A percentile compares a stretch with the other conserved stretches of the same genome.
These are phyloP conservation scores for Gorsachius magnificus DNA, from an alignment of 2,797 vertebrate species.

Conservation along the genomic window DNA sequence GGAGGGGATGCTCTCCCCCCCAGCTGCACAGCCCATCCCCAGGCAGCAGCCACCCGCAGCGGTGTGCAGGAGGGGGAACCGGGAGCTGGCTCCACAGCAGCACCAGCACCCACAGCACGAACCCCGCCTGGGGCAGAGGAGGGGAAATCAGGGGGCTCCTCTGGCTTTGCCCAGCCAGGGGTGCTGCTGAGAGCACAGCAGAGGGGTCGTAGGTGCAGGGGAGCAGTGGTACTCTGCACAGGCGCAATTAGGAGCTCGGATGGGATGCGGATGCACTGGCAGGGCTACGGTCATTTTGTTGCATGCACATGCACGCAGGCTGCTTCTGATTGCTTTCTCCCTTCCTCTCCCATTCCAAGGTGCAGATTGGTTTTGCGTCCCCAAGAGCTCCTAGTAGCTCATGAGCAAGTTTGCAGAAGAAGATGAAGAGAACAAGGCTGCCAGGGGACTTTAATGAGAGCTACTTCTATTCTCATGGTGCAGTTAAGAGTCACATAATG, in stretches of 20 bases:
- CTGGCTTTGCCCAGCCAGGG: neutral
- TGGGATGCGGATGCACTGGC: neutral
- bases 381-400: neutral
- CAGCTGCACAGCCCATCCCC: rapidly evolving
- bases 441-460: slow-evolving; percentile 30
- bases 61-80: rapidly evolving
- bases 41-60: neutral
- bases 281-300: neutral
- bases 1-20: neutral
- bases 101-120: neutral
- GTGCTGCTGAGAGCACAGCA: neutral
- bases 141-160: neutral
- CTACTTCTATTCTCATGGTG: neutral
- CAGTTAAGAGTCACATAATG: slow-evolving; percentile 47
- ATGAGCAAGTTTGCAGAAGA: neutral
- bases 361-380: neutral
- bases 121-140: neutral
- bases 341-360: neutral
- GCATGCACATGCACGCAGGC: neutral
- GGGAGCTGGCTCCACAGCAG: neutral
- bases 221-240: neutral
- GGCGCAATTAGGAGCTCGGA: neutral
- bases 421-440: slow-evolving; percentile 18
- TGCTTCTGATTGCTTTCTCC: neutral
- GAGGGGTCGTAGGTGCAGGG: neutral